These are phyloP conservation scores for Momotus momota DNA, from an alignment of 2,797 vertebrate genomes.

Conservation along the genomic window DNA sequence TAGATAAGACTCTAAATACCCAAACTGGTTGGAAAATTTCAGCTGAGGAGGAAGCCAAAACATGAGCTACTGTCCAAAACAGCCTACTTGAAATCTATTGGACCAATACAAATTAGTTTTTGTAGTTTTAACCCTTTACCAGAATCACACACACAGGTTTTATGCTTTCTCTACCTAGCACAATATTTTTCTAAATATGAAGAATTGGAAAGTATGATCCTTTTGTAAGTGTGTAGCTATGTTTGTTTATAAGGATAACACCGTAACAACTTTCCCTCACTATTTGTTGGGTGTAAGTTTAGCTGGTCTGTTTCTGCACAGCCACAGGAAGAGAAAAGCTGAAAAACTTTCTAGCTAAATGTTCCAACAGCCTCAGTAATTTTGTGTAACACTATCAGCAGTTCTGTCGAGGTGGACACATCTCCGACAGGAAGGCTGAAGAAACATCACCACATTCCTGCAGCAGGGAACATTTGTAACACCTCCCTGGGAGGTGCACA, in stretches of 20 bases:
- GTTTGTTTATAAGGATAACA: neutral
- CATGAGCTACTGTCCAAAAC: neutral
- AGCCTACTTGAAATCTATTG: neutral
- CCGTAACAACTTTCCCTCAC: neutral
- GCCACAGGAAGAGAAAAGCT: neutral
- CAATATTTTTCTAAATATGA: neutral
- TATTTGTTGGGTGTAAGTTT: fast-evolving
- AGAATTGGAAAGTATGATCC: neutral
- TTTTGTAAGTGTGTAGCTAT: neutral
- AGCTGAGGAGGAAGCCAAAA: neutral
- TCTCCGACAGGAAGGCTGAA: constrained; percentile 4
- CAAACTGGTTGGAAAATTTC: neutral
- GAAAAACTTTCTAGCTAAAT: neutral
- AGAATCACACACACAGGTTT: neutral
- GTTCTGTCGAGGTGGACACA: neutral
- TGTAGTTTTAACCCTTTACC: neutral
- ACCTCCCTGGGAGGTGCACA: too few species aligned
- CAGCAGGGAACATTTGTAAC: neutral
- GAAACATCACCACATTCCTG: neutral
- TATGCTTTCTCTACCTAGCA: neutral
- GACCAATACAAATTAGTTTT: neutral
- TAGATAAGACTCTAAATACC: neutral
- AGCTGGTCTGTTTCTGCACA: neutral
- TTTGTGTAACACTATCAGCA: neutral
- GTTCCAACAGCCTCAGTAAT: neutral